Conservation (phyloP, 2,113 vertebrate genomes). For the Telmatochromis sp. region DNA sequence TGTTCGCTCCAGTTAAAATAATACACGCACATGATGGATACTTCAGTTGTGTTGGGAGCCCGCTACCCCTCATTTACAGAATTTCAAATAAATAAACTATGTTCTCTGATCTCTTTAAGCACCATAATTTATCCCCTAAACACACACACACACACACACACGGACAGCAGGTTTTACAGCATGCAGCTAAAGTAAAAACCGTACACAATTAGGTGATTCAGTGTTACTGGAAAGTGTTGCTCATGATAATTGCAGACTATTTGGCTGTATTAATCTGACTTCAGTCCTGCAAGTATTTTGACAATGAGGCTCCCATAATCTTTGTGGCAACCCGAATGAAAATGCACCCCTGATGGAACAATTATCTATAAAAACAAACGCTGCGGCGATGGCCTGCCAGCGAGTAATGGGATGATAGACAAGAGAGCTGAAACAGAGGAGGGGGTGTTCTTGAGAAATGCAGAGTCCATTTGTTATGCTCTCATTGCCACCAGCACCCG, state of each 20-base stretch:
- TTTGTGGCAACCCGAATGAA: conserved; percentile 6
- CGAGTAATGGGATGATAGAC: conserved; percentile 23
- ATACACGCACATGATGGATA: conserved; percentile 31
- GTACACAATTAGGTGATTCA: conserved; percentile 29
- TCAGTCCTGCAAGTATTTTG: conserved; percentile 27
- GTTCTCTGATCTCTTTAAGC: conserved; percentile 5
- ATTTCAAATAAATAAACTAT: conserved; percentile 32
- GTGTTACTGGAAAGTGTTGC: conserved; percentile 46
- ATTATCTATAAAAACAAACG: conserved; percentile 53
- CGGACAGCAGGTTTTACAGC: conserved; percentile 6
- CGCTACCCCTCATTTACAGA: conserved; percentile 24
- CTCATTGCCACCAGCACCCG: neutral
- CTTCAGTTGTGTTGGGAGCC: conserved; percentile 9
- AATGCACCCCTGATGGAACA: conserved; percentile 12
- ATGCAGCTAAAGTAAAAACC: neutral
- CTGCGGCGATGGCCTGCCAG: conserved; percentile 6
- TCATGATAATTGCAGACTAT: conserved; percentile 38
- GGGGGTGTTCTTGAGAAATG: neutral
- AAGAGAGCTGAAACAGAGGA: neutral
- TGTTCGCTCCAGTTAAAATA: conserved; percentile 33
- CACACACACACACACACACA: neutral
- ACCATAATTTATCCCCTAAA: neutral
- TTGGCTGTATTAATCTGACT: conserved; percentile 23
- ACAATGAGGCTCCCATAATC: conserved; percentile 37
- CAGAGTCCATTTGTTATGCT: neutral